A percentile compares a stretch with the other conserved stretches of the same genome.
Evolutionary conservation across 2,113 vertebrate genomes (phyloP).

Genomic region (Psettodes erumei): DNA sequence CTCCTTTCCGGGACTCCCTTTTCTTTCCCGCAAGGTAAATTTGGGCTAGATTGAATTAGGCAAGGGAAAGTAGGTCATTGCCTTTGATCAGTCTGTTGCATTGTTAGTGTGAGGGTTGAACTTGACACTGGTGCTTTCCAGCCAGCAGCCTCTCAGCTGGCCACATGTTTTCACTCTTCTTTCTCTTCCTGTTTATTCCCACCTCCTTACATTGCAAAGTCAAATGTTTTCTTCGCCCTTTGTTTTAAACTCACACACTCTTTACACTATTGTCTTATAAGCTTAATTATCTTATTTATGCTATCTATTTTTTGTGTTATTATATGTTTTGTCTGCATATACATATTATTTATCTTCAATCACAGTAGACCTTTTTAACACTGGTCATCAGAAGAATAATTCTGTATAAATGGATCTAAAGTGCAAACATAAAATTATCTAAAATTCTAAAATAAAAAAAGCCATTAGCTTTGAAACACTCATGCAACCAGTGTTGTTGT

Average conservation of each 20-base stretch:
- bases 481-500: neutral
- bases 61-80: constrained; percentile 74
- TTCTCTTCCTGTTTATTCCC: constrained; percentile 28
- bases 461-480: neutral
- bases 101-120: constrained; percentile 66
- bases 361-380: neutral
- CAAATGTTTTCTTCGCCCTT: constrained; percentile 2
- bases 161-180: constrained; percentile 2
- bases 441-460: neutral
- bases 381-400: neutral
- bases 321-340: neutral
- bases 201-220: neutral
- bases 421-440: neutral
- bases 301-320: neutral
- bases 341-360: neutral
- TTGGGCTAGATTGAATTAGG: constrained; percentile 65
- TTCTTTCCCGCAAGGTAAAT: constrained; percentile 68
- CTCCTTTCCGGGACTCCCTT: constrained; percentile 39
- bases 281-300: too few relatives aligned
- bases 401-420: neutral
- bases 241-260: constrained; percentile 11
- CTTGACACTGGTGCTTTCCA: constrained; percentile 33
- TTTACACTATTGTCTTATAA: too few relatives aligned
- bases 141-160: constrained; percentile 14
- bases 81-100: constrained; percentile 72